Evolutionary conservation across 2,888 invertebrate genomes (phyloP).

Genomic region (Osmoderma eremita): DNA sequence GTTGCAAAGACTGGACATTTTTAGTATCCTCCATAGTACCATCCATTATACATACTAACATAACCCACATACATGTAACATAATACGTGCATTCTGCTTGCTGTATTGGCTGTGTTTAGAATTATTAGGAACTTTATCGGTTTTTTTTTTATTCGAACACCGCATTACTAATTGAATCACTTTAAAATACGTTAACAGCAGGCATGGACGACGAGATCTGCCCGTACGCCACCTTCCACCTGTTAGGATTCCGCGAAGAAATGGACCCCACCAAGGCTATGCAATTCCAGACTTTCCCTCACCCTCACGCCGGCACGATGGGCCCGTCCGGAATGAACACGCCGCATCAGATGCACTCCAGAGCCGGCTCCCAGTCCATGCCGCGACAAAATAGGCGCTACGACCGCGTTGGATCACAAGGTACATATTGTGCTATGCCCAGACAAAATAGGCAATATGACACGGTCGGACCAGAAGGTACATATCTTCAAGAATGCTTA

Average conservation of each 20-base stretch:
- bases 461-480: conserved; percentile 32
- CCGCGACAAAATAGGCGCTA: conserved; percentile 66
- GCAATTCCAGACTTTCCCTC: conserved; percentile 89
- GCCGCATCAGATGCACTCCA: conserved; percentile 79
- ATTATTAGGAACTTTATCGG: no score
- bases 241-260: conserved; percentile 93
- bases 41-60: not conserved
- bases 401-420: conserved; percentile 63
- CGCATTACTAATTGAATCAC: not conserved
- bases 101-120: not conserved
- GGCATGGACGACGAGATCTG: conserved; percentile 97
- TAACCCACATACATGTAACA: no score
- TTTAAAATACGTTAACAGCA: conserved; percentile 57
- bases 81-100: not conserved
- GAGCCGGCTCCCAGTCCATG: conserved; percentile 91
- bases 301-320: conserved; percentile 86
- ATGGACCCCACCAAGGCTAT: conserved; percentile 93
- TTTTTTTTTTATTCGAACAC: not conserved
- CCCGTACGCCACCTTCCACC: conserved; percentile 96
- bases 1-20: no score
- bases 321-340: conserved; percentile 77
- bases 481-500: conserved; percentile 20
- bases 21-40: no score
- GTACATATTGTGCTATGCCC: conserved; percentile 49
- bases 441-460: conserved; percentile 37